A percentile compares a stretch with the other conserved stretches of the same genome.
These are phyloP conservation scores for Prunella fulvescens DNA, from an alignment of 2,113 vertebrate genomes.

Conservation along the genomic window DNA sequence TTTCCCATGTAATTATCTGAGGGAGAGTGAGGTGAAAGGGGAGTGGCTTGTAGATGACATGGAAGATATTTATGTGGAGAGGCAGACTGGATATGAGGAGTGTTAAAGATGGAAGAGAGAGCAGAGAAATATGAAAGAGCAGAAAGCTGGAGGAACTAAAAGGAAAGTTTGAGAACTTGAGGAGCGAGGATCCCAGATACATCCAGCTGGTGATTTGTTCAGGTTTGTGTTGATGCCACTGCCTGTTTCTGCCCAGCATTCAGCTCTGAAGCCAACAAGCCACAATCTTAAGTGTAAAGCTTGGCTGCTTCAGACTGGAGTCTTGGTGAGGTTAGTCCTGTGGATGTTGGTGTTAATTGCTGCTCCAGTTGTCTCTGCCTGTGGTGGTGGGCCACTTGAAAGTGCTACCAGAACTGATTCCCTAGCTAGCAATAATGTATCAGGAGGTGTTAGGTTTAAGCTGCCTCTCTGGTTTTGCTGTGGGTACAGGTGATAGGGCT, in stretches of 20 bases:
- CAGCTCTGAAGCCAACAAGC: background rate
- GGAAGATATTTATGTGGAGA: background rate
- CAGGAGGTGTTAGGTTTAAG: background rate
- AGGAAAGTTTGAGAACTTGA: background rate
- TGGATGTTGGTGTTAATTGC: background rate
- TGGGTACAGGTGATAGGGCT: background rate
- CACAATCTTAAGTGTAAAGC: background rate
- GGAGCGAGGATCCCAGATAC: background rate
- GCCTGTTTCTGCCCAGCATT: background rate
- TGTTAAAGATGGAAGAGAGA: background rate
- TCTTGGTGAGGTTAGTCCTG: background rate
- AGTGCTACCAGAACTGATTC: background rate
- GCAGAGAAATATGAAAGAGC: background rate
- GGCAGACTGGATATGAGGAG: background rate
- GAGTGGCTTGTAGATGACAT: background rate
- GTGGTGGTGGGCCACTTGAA: rapidly evolving
- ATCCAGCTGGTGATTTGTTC: background rate
- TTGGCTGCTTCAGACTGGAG: background rate
- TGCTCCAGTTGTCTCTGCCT: rapidly evolving
- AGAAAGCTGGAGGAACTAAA: background rate
- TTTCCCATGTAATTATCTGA: background rate
- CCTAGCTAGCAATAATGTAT: background rate
- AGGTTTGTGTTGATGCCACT: background rate
- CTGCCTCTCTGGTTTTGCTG: background rate
- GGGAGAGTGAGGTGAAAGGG: background rate